phyloP scores from a whole-genome alignment of 2,113 vertebrate genomes.

The Clarias macrocephalus region DNA sequence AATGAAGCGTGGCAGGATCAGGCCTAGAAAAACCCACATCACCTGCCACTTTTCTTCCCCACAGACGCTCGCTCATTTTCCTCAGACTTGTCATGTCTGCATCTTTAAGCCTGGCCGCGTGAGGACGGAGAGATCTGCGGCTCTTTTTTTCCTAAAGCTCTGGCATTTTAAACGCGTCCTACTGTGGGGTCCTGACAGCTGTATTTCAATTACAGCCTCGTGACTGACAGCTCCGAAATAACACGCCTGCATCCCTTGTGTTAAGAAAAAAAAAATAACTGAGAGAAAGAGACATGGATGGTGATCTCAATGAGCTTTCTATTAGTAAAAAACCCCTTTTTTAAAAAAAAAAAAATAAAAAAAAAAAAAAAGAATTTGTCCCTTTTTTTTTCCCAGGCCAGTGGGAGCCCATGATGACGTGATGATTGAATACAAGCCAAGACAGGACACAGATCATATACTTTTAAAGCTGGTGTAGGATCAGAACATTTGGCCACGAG shows the following conservation, averaged over 20 bases:
- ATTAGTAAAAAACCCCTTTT: background rate
- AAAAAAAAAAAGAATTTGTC: background rate
- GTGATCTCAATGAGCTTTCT: background rate
- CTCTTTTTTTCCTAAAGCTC: background rate
- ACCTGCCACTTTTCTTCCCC: slow-evolving; percentile 6
- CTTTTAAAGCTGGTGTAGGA: background rate
- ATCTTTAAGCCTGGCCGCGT: background rate
- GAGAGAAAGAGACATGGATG: background rate
- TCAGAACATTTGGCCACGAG: background rate
- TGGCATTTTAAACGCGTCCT: slow-evolving; percentile 17
- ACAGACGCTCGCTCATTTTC: background rate
- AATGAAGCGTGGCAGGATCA: background rate
- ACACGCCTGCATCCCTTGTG: background rate
- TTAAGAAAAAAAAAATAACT: slow-evolving; percentile 28
- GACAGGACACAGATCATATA: background rate
- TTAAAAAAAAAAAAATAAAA: too few species aligned
- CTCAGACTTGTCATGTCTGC: background rate
- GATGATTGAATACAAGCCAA: slow-evolving; percentile 16
- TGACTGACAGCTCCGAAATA: slow-evolving; percentile 23
- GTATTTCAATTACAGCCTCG: slow-evolving; percentile 33
- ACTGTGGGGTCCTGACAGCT: slow-evolving; percentile 31
- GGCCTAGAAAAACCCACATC: background rate
- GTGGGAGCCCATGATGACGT: background rate
- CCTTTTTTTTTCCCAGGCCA: background rate
- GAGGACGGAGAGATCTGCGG: background rate